Base-by-base conservation (phyloP, 1,140 invertebrate genomes). In the Rhagoletis zephyria region DNA sequence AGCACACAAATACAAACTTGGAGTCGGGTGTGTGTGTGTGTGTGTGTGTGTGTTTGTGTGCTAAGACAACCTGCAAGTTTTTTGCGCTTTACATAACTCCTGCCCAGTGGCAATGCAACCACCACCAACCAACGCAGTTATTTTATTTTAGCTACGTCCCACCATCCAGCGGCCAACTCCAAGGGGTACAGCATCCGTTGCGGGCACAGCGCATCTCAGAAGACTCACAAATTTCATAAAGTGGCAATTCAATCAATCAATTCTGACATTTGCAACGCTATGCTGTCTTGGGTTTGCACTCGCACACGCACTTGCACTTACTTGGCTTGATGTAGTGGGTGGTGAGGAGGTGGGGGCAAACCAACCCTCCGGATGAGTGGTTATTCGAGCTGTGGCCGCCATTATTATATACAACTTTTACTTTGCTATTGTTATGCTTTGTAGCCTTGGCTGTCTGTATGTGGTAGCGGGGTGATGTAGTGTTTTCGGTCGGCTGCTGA, bases 171-270 rank as follows among this genome's bases (percentile, higher is more conserved):
- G 12, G 4, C 51, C 63, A 67, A 51, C 86, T 60, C 42, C 51
- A 19, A 74, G 30, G 51, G 19, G 65, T 87, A 87, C 85, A 85
- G 91, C 88, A 90, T 91, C 90, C 89, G 56, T 7, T 61, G 42
- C 56, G 59, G 30, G 16, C 6, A 85, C 59, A 91, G 91, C 90
- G 92, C 90, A 92, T 92, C 91, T 92, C 91, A 86, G 89, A 92
- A 92, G 91, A 92, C 91, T 92, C 91, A 92, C 91, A 92, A 92
- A 92, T 92, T 92, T 92, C 90, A 92, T 92, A 91, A 92, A 92
- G 91, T 91, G 91, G 91, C 91, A 92, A 92, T 92, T 92, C 91
- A 92, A 92, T 92, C 91, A 92, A 92, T 92, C 91, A 92, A 92
- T 91, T 92, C 89, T 90, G 91, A 92, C 91, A 90, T 90, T 86